Evolutionary conservation across 2,797 vertebrate genomes (phyloP), one percentile per base, ranked within the genome.

Genomic region (Catostomus latipinnis): DNA sequence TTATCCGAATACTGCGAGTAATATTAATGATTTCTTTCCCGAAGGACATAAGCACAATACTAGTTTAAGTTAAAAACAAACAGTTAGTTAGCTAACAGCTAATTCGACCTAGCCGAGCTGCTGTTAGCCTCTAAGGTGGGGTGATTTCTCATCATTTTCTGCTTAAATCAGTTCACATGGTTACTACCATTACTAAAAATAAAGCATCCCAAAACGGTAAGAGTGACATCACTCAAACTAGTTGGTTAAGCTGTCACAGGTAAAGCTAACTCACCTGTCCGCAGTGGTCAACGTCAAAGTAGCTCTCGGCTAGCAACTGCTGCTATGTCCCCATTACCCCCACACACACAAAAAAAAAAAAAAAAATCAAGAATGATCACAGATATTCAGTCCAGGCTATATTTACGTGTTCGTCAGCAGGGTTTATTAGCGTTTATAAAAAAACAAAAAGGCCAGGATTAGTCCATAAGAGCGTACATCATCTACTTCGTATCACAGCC

Each of bases 231-330:
- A 12, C 6, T 48, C 10, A 63, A 8, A 67, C 43, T 58, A 57
- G 52, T 49, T 80, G 5, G 9, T 66, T 65, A n/a, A 49, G 9
- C 5, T 12, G 34, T 18, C 22, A 56, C 12, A 12, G 34, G 60
- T 14, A 56, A 52, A 65, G 14, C 22, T 71, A 72, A 71, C 73
- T 83, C 60, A 83, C 78, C 82, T 81, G 69, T 14, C 69, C 54
- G 62, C 34, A 76, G 48, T 69, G 69, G 71, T 80, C 34, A 77
- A 60, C 14, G 18, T 46, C 58, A 13, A 65, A 66, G 43, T 80
- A 83, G 62, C 78, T 76, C 49, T 49, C 69, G 34, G 82, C 74
- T 81, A 80, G 73, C 18, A 53, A 48, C 62, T 14, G 56, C 74
- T n/a, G 62, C 13, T 61, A 50, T 50, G 53, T 67, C 66, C 69